Evolutionary conservation across 2,113 vertebrate species (phyloP), one percentile per base, ranked within the genome.

Genomic region (Oncorhynchus masou): DNA sequence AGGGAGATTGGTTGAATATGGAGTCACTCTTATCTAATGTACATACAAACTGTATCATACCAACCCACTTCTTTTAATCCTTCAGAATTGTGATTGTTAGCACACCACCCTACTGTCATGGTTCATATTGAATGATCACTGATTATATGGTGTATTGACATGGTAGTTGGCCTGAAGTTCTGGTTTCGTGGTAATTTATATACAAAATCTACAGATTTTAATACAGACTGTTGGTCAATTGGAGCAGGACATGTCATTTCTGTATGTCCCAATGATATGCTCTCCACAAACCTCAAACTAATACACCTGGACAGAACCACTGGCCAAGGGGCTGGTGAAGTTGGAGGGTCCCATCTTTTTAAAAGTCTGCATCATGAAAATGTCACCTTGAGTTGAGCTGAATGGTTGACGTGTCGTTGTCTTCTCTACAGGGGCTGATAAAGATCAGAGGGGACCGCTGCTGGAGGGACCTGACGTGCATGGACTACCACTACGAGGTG

Each of bases 401-500:
- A 29, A 45, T 71, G 45, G 9, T 29, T 20, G 25, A 59, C 24
- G 5, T n/a, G 5, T 57, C 2, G 70, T 27, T 67, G 93, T 74
- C 0, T 16, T 86, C 6, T 87, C 31, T 75, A 5, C 87, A 99
- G 98, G 97, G 97, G 5, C 92, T 99, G 78, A 98, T 99, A 83
- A 99, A 99, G 93, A 94, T 99, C 73, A 92, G 96, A 87, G 98
- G 98, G 0, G 97, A 99, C 91, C 92, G 66, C 75, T 99, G 98
- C 90, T 99, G 98, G 97, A 86, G 84, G 34, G 95, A 98, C 31
- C 91, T 99, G 19, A 98, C 95, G 5, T 99, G 98, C 85, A 99
- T 99, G 98, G 94, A 99, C 90, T 99, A 95, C 84, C 97, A 99
- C 90, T 99, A 99, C 0, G 97, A 99, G 96, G 98, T 79, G 93